These are phyloP conservation scores for Lepus townsendii DNA, from an alignment of 2,797 vertebrate species.

Conservation along the genomic window DNA sequence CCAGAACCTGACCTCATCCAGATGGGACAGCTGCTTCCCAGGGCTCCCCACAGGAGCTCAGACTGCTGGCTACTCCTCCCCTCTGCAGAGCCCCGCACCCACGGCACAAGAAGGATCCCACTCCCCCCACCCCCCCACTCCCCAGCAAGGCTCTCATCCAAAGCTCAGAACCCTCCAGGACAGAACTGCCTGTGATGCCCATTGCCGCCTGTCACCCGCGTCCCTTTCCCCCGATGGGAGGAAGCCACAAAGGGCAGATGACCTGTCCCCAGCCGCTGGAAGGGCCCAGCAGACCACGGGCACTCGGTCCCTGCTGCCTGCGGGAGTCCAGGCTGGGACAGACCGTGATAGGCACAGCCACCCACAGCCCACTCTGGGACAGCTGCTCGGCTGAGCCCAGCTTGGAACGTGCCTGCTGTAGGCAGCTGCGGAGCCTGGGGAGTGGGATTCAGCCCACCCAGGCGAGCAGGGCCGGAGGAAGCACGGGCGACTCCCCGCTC, in stretches of 20 bases:
- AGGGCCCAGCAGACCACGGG: neutral
- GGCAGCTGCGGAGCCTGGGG: neutral
- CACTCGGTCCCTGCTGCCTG: neutral
- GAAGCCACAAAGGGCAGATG: neutral
- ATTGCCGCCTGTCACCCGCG: neutral
- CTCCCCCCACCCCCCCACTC: too few relatives aligned
- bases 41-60: too few relatives aligned
- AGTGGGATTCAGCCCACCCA: neutral
- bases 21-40: too few relatives aligned
- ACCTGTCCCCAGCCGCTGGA: neutral
- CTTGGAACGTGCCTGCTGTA: too few relatives aligned
- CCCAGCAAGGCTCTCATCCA: too few relatives aligned
- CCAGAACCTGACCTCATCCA: neutral
- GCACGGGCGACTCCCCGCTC: neutral
- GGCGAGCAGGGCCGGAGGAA: neutral
- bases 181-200: accelerated
- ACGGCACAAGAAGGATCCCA: too few relatives aligned
- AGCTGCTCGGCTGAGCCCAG: neutral
- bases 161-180: neutral
- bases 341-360: accelerated
- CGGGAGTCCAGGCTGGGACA: neutral
- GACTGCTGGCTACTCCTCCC: too few relatives aligned
- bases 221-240: neutral
- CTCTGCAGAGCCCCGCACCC: too few relatives aligned
- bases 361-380: too few relatives aligned